Evolutionary conservation across 1,140 invertebrate genomes (phyloP).

Genomic region (Caenorhabditis tropicalis): DNA sequence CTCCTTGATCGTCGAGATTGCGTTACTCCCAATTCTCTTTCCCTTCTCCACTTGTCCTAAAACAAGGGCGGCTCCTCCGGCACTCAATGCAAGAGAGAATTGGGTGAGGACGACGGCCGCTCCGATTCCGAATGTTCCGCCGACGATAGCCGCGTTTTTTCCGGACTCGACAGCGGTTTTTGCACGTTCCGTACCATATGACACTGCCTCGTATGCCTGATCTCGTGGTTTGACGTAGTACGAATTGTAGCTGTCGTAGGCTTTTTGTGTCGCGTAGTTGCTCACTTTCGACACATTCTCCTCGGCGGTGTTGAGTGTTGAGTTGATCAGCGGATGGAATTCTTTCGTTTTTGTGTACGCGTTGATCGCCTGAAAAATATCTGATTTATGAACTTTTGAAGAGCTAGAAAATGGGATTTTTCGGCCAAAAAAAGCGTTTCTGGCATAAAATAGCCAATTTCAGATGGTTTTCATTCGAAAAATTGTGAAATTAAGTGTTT

Average conservation of each 20-base stretch:
- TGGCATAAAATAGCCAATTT: too few species aligned
- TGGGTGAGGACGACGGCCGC: constrained; percentile 36
- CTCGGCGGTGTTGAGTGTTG: neutral
- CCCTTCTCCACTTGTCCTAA: constrained; percentile 10
- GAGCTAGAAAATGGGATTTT: too few species aligned
- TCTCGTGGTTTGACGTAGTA: constrained; percentile 22
- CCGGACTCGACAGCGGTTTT: constrained; percentile 7
- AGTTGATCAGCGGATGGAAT: constrained; percentile 26
- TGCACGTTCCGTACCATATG: neutral
- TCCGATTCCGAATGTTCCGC: constrained; percentile 33
- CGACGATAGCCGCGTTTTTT: constrained; percentile 7
- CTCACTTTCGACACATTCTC: neutral
- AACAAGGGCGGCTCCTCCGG: neutral
- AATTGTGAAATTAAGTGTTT: too few species aligned
- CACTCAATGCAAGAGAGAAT: constrained; percentile 1
- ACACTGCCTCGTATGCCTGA: neutral
- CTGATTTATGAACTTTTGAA: too few species aligned
- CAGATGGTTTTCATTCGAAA: too few species aligned
- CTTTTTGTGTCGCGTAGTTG: constrained; percentile 7
- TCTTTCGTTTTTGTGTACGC: constrained; percentile 28
- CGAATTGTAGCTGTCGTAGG: constrained; percentile 33
- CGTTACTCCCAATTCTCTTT: neutral
- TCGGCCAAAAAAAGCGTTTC: too few species aligned
- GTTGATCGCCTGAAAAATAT: constrained; percentile 23
- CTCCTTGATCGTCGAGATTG: constrained; percentile 3